Conservation (phyloP, 1,140 invertebrate genomes). For the Euura lappo region DNA sequence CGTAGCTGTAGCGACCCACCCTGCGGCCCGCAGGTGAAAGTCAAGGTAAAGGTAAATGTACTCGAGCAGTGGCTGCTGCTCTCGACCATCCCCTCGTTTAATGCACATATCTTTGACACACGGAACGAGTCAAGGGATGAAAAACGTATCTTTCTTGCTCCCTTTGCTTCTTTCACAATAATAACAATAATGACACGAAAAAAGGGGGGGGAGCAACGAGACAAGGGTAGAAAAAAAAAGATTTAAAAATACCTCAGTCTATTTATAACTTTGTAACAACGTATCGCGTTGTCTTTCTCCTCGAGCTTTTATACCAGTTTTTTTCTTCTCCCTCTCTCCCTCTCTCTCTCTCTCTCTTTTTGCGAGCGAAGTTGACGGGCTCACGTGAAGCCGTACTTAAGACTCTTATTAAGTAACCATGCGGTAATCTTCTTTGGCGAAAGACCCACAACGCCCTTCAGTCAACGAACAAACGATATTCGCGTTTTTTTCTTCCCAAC, state of each 20-base stretch:
- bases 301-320: not conserved
- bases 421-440: conserved; percentile 5
- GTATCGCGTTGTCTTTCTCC: not conserved
- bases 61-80: too few relatives aligned
- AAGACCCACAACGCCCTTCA: not conserved
- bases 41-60: too few relatives aligned
- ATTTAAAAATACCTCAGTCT: not conserved
- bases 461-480: not conserved
- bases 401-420: conserved; percentile 7
- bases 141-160: not conserved
- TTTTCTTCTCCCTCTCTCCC: not conserved
- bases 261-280: not conserved
- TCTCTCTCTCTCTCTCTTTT: not conserved
- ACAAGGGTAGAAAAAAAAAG: not conserved
- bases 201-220: too few relatives aligned
- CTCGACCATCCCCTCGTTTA: too few relatives aligned
- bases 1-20: too few relatives aligned
- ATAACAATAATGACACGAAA: too few relatives aligned
- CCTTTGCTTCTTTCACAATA: too few relatives aligned
- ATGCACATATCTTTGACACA: too few relatives aligned
- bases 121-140: not conserved
- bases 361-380: not conserved
- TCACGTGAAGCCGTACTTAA: not conserved
- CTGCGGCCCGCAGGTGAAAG: too few relatives aligned
- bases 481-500: not conserved